These are phyloP conservation scores for Rhyacichthys aspro DNA, from an alignment of 2,797 vertebrate species.

Conservation along the genomic window DNA sequence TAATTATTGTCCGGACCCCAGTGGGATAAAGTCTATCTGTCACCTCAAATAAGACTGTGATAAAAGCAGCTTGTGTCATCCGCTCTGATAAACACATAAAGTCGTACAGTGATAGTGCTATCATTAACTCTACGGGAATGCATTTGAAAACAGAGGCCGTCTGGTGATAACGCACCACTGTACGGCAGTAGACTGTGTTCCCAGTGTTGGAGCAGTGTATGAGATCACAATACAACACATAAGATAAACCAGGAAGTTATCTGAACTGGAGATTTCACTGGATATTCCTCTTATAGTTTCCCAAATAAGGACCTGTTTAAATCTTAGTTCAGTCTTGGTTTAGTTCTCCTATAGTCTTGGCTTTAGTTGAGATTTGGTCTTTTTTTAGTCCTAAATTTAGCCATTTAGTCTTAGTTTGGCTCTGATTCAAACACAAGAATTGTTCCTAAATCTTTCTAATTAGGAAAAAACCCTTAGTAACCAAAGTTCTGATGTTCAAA, in stretches of 20 bases:
- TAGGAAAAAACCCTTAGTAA: no score
- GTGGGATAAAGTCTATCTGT: slow-evolving; percentile 37
- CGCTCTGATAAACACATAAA: slow-evolving; percentile 54
- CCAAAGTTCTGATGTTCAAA: no score
- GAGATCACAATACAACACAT: neutral
- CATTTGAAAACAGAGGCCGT: slow-evolving; percentile 61
- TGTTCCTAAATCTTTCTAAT: no score
- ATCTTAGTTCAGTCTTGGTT: no score
- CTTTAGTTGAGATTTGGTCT: no score
- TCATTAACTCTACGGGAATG: slow-evolving; percentile 49
- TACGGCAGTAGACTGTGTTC: slow-evolving; percentile 7
- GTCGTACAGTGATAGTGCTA: slow-evolving; percentile 43
- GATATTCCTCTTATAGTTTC: neutral
- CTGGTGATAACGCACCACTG: slow-evolving; percentile 36
- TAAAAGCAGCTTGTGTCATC: slow-evolving; percentile 68
- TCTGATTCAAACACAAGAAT: no score
- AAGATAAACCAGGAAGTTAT: slow-evolving; percentile 4
- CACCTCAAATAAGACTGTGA: slow-evolving; percentile 61
- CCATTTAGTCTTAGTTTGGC: no score
- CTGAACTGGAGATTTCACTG: slow-evolving; percentile 13
- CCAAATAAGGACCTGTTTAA: no score
- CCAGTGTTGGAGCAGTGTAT: neutral
- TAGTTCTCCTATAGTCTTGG: no score
- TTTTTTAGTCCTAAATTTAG: no score
- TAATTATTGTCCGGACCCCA: slow-evolving; percentile 62